phyloP scores from a whole-genome alignment of 2,888 invertebrate species.

The Drosophila neotestacea region DNA sequence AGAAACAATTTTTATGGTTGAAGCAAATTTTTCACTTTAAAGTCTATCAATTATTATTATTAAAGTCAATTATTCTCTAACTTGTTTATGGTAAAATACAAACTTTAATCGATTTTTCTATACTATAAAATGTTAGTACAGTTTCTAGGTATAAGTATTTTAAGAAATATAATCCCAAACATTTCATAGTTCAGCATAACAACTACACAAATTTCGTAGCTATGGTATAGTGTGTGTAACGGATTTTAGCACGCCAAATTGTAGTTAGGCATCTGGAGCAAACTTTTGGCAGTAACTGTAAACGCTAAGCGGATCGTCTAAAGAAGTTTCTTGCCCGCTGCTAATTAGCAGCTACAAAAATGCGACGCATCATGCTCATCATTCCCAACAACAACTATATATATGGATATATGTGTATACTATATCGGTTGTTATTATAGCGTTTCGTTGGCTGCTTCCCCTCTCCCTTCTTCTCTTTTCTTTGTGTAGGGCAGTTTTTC shows the following conservation, averaged over 20 bases:
- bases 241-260: conserved; percentile 64
- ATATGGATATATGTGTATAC: conserved; percentile 7
- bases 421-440: conserved; percentile 52
- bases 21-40: neutral
- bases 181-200: conserved; percentile 6
- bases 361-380: conserved; percentile 74
- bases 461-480: conserved; percentile 1
- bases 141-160: too few relatives aligned
- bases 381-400: conserved; percentile 11
- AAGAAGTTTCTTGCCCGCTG: conserved; percentile 50
- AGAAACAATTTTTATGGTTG: neutral
- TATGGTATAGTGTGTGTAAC: conserved; percentile 43
- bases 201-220: conserved; percentile 10
- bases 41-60: too few relatives aligned
- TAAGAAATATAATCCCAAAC: neutral
- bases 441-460: conserved; percentile 15
- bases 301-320: conserved; percentile 59
- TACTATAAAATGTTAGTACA: too few relatives aligned
- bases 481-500: conserved; percentile 55
- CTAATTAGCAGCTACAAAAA: conserved; percentile 74
- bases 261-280: conserved; percentile 65
- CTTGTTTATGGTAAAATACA: too few relatives aligned
- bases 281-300: conserved; percentile 70
- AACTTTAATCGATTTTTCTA: too few relatives aligned
- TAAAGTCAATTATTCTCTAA: too few relatives aligned